A percentile compares a stretch with the other conserved stretches of the same genome.
phyloP scores from a whole-genome alignment of 1,140 invertebrate species.

The Heliconius hermathena region DNA sequence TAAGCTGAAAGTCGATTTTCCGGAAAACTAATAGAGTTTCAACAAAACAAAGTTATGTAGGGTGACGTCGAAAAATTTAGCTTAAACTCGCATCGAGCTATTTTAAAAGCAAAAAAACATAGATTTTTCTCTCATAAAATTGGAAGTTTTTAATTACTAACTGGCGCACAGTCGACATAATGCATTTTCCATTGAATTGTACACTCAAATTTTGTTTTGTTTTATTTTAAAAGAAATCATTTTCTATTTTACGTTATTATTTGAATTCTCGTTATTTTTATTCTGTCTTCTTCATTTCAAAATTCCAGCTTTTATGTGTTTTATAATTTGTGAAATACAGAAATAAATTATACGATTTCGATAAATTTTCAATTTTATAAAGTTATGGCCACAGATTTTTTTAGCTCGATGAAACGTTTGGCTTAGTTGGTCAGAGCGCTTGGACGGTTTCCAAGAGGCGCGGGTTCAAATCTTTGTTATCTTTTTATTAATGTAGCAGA shows the following conservation, averaged over 20 bases:
- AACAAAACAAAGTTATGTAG: constrained; percentile 15
- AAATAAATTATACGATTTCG: no score
- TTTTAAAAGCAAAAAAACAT: constrained; percentile 10
- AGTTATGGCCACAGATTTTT: no score
- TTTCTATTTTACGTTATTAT: not conserved
- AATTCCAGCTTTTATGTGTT: no score
- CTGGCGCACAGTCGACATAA: constrained; percentile 14
- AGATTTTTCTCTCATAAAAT: constrained; percentile 11
- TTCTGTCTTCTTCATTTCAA: no score
- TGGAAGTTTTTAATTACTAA: constrained; percentile 26
- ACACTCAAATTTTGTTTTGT: not conserved
- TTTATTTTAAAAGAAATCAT: not conserved
- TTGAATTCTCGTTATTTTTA: no score
- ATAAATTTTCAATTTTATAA: no score
- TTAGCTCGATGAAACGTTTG: no score
- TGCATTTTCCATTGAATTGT: not conserved
- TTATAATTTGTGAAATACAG: no score
- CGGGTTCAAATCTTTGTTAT: no score
- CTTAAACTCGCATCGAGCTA: not conserved
- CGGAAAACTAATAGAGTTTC: not conserved
- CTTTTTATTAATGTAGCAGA: no score
- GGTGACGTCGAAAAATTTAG: not conserved
- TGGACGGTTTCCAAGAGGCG: no score
- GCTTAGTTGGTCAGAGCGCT: no score
- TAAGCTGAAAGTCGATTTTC: not conserved